Conservation (phyloP, 2,113 vertebrate genomes). For the Ovibos moschatus region DNA sequence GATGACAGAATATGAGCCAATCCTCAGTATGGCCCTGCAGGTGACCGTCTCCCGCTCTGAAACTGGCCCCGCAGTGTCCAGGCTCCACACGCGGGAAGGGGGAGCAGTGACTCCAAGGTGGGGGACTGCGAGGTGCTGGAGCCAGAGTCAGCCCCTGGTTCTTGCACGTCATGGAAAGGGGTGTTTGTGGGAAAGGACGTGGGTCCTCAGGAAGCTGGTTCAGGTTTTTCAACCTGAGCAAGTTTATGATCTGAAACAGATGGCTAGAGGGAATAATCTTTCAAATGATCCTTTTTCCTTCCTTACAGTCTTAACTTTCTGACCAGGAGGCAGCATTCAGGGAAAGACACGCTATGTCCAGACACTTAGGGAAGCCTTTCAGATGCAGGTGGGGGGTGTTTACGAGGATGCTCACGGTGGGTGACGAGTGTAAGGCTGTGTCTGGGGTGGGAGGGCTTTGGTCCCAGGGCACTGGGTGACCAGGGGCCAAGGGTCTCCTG, state of each 20-base stretch:
- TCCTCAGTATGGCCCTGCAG: rapidly evolving
- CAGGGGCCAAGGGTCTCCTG: not conserved
- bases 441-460: not conserved
- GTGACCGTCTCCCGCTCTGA: rapidly evolving
- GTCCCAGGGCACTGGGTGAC: not conserved
- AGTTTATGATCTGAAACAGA: not conserved
- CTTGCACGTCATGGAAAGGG: not conserved
- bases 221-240: not conserved
- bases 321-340: not conserved
- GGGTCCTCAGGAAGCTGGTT: not conserved
- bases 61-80: too few relatives aligned
- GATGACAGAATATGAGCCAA: not conserved
- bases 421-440: too few relatives aligned
- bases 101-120: not conserved
- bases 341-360: not conserved
- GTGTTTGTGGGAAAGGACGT: not conserved
- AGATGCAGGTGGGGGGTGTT: not conserved
- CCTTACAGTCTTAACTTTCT: not conserved
- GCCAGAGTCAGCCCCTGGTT: rapidly evolving
- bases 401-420: rapidly evolving
- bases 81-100: rapidly evolving
- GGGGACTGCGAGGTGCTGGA: rapidly evolving
- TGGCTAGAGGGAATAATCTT: not conserved
- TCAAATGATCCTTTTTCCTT: not conserved
- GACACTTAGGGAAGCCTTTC: not conserved